Evolutionary conservation across 1,140 invertebrate genomes (phyloP), one percentile per base, ranked within the genome.

Genomic region (Solenopsis fugax): DNA sequence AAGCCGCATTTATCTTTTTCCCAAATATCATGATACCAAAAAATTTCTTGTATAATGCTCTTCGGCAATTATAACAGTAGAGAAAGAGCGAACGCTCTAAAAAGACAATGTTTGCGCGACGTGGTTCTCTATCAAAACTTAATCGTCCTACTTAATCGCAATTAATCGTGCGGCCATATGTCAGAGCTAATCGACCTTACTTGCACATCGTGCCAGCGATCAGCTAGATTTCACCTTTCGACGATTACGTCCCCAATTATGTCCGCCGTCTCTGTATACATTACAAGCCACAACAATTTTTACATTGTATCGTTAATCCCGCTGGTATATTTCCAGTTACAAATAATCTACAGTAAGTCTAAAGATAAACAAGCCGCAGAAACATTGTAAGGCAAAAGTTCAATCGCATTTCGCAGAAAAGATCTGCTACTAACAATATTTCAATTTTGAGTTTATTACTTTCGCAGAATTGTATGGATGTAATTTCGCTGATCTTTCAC

Each of bases 121-220:
- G 90, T 77, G 81, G 81, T 91, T 91, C 81, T 86, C 90, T 90
- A 50, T 87, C 85, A 80, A 65, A 65, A 78, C 87, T 91, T 92
- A 91, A 92, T 91, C 85, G 91, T 41, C 87, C 34, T 76, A 76
- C 73, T 76, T 76, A 76, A 76, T 45, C 75, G 89, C 90, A 90
- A 92, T 92, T 92, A 92, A 92, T 92, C 90, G 90, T 88, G 50
- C 80, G 89, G 89, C 87, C 88, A 60, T 82, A 60, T 73, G 80
- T 82, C 80, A 89, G 80, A 85, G 84, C 81, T 92, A 91, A 92
- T 91, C 87, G 91, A 90, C 80, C 71, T 85, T 80, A 77, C 45
- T 82, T 89, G 86, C 87, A 85, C 80, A 67, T 37, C 41, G 48
- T 86, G 89, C 69, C 85, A 72, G 82, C 88, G 89, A 88, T 85